Base-by-base conservation (phyloP, 2,888 invertebrate genomes). In the Caenorhabditis virilis region DNA sequence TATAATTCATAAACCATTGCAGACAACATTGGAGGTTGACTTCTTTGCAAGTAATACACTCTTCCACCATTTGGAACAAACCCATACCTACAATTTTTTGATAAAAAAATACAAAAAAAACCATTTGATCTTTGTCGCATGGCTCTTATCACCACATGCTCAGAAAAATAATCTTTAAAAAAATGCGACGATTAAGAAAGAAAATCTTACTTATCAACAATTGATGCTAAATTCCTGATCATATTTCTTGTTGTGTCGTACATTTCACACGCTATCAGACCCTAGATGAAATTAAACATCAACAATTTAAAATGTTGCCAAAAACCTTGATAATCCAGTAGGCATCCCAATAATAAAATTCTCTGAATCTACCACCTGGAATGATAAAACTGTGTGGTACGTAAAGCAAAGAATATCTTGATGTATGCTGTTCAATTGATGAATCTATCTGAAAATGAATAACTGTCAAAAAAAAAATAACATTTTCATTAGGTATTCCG, bases 301-400 rank as follows among this genome's bases (percentile, higher is more conserved):
- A n/a, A n/a, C n/a, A n/a, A n/a, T n/a, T n/a, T n/a, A n/a, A n/a
- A n/a, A n/a, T n/a, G n/a, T n/a, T n/a, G n/a, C n/a, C n/a, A n/a
- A n/a, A n/a, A 13, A 68, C 74, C 57, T 79, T 79, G 27, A 94
- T 87, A 57, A 92, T 91, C 94, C 94, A 95, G 83, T 91, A 94
- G 0, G 93, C 91, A 84, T 95, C 95, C 94, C 94, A 94, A 84
- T 94, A 94, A 85, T 93, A 94, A 43, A 85, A 84, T 72, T 85
- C 87, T 42, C 85, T 74, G 76, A 87, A 87, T 72, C 94, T 87
- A 15, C 78, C 79, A 88, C 82, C 92, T 79, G 64, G 92, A 88
- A 93, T 90, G 46, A 87, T 85, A 61, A 85, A 85, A 4, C 84
- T 83, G 83, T 94, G 88, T 0, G 90, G 89, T 2, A 93, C 90